Conservation (phyloP, 2,797 vertebrate genomes). For the Pteropus rufus region DNA sequence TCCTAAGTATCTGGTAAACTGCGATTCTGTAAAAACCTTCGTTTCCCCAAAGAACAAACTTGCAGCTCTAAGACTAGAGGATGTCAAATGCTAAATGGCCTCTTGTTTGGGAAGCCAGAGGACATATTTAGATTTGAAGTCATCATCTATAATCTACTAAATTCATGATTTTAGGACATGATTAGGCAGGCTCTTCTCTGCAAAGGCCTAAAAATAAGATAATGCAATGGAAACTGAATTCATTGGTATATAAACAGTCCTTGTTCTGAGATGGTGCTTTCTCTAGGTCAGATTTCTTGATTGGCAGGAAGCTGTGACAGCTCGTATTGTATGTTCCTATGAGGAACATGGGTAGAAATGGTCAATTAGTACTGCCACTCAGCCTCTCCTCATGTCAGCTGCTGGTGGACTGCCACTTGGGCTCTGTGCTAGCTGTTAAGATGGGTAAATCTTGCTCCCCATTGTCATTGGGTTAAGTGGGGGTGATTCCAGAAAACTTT, state of each 20-base stretch:
- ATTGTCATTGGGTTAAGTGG: constrained; percentile 58
- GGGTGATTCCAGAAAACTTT: constrained; percentile 52
- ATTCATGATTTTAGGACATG: constrained; percentile 73
- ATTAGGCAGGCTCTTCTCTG: constrained; percentile 68
- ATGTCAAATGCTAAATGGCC: constrained; percentile 57
- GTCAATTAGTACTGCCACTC: constrained; percentile 86
- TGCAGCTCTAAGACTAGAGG: not conserved
- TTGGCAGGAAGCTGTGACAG: constrained; percentile 84
- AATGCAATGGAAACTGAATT: constrained; percentile 75
- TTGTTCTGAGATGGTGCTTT: constrained; percentile 74
- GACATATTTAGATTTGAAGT: constrained; percentile 77
- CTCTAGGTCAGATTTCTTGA: constrained; percentile 80
- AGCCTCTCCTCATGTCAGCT: constrained; percentile 64
- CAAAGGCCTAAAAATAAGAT: constrained; percentile 79
- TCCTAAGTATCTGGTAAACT: constrained; percentile 1
- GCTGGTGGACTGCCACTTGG: constrained; percentile 65
- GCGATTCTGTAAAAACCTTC: constrained; percentile 5
- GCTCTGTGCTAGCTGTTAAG: constrained; percentile 74
- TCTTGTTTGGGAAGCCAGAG: constrained; percentile 74
- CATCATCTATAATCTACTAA: constrained; percentile 72
- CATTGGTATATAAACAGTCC: constrained; percentile 70
- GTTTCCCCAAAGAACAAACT: not conserved
- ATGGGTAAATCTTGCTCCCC: constrained; percentile 73
- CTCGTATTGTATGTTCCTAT: constrained; percentile 73
- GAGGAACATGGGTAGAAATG: constrained; percentile 79